Base-by-base conservation (phyloP, 2,113 vertebrate species). In the Xyliphius kryptos region DNA sequence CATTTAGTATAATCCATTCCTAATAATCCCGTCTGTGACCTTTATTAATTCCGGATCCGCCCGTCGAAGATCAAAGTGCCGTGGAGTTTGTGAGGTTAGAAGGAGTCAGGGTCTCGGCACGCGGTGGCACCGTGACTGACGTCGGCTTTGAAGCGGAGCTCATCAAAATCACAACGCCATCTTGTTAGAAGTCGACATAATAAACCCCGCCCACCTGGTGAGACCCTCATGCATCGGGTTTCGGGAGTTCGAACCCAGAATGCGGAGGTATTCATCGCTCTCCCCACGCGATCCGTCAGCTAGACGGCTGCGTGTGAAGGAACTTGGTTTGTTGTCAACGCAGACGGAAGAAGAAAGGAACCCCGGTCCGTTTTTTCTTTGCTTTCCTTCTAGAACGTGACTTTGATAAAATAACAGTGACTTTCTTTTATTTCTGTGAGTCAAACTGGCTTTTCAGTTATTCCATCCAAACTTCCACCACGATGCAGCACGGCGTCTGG, bases 1-100 rank as follows among this genome's bases (percentile, higher is more conserved):
- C 54, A 67, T 72, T 72, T 67, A 60, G 32, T 54, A 60, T 64
- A 60, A 60, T 64, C 50, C 16, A 43, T 48, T 59, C 22, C 20
- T 60, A 67, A 72, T 68, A 63, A 68, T 40, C 32, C 37, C 10
- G 15, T 3, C 16, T 2, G 19, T 49, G 15, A 20, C 11, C 11
- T 17, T 40, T 41, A 41, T 8, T 5, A 41, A 15, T 15, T 4
- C 43, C 5, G 43, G 12, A 32, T 6, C 26, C 43, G 40, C 43
- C 43, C 6, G 43, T n/a, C 13, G 43, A 1, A 46, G 13, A 6
- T n/a, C 3, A 46, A 41, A 1, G 40, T 1, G 13, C 5, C 40
- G 40, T 10, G 10, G 40, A 41, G 13, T 41, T 12, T 14, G 40
- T 10, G 5, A 11, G 10, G 5, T 3, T 41, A 9, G 9, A 41